These are phyloP conservation scores for Bacillus rossius DNA, from an alignment of 1,140 invertebrate species.

Conservation along the genomic window DNA sequence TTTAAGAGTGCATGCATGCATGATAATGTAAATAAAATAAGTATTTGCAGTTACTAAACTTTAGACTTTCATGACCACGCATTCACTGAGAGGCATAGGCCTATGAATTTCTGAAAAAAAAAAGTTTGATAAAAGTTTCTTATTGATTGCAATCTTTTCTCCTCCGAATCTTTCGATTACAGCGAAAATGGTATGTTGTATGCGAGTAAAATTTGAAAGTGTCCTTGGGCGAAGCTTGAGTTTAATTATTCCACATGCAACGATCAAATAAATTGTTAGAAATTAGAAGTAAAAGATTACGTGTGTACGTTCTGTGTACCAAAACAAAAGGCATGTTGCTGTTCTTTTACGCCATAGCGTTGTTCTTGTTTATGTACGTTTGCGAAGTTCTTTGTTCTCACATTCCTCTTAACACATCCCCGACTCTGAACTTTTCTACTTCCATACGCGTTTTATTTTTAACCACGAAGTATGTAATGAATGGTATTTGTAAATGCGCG, in stretches of 20 bases:
- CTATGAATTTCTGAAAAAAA: too few species aligned
- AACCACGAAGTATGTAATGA: neutral
- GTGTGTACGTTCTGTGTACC: constrained; percentile 1
- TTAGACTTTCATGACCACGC: too few species aligned
- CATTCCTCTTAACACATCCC: neutral
- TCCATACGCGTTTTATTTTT: constrained; percentile 7
- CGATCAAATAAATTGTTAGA: neutral
- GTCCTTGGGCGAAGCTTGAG: constrained; percentile 6
- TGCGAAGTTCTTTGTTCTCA: neutral
- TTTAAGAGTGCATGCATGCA: too few species aligned
- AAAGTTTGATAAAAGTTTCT: too few species aligned
- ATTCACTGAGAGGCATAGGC: too few species aligned
- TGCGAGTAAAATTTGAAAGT: constrained; percentile 6
- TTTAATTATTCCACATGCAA: neutral
- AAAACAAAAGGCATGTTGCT: neutral
- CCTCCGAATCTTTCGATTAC: neutral
- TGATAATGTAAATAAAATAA: too few species aligned
- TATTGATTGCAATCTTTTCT: neutral
- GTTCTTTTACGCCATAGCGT: constrained; percentile 3
- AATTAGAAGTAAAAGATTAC: neutral
- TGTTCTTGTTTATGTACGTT: constrained; percentile 8
- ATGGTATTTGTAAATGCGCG: neutral
- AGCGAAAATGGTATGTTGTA: constrained; percentile 11
- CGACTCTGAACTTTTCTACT: constrained; percentile 5
- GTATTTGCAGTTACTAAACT: too few species aligned